phyloP scores from a whole-genome alignment of 1,140 invertebrate species.

The Drosophila paulistorum region DNA sequence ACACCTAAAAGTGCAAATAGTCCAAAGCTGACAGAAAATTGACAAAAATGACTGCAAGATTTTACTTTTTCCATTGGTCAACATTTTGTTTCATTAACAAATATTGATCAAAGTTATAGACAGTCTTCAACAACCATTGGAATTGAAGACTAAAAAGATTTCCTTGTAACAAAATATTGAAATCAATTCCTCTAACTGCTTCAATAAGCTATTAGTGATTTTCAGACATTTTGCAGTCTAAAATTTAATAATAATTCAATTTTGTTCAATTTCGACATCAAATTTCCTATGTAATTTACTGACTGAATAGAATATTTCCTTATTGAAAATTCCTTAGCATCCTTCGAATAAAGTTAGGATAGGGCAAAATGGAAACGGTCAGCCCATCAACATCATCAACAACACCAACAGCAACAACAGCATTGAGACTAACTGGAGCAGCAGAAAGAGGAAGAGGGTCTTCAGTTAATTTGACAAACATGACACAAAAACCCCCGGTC shows the following conservation, averaged over 20 bases:
- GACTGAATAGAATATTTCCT: conserved; percentile 9
- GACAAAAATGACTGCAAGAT: conserved; percentile 25
- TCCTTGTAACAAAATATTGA: no score
- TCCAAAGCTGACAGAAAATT: conserved; percentile 46
- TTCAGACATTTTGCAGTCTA: background rate
- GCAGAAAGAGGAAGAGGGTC: conserved; percentile 42
- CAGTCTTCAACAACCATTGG: background rate
- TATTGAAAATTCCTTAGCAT: conserved; percentile 14
- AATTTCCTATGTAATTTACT: conserved; percentile 5
- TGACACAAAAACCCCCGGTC: conserved; percentile 64
- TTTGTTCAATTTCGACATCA: conserved; percentile 1
- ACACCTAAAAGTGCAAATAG: conserved; percentile 29
- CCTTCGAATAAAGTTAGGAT: conserved; percentile 21
- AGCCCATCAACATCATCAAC: conserved; percentile 39
- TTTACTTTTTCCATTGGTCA: background rate
- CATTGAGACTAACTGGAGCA: background rate
- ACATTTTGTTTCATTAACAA: background rate
- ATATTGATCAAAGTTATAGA: background rate
- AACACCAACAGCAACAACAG: background rate
- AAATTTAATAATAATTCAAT: conserved; percentile 11
- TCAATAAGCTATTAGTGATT: no score
- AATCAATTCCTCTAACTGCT: no score
- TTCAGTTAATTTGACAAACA: conserved; percentile 78
- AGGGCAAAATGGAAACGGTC: conserved; percentile 17
- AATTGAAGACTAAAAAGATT: no score